These are phyloP conservation scores for Nansenia antarctica DNA, from an alignment of 2,113 vertebrate species.

Conservation along the genomic window DNA sequence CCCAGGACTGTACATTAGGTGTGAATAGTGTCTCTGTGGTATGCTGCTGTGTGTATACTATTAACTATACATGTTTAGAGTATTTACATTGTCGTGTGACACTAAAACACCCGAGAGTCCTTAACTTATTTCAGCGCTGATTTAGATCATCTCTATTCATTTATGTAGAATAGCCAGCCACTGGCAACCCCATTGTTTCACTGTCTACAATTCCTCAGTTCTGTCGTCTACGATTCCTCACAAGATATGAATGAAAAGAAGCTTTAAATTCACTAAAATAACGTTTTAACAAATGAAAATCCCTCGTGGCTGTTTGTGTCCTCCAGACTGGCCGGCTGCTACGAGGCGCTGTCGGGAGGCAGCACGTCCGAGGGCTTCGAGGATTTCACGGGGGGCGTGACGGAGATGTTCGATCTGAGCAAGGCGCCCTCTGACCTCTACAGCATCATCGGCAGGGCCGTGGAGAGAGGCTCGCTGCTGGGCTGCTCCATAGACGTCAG, in stretches of 20 bases:
- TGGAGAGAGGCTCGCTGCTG: constrained; percentile 89
- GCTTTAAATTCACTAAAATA: no score
- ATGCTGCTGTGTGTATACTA: no score
- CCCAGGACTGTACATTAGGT: no score
- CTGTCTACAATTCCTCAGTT: no score
- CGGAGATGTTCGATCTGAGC: constrained; percentile 86
- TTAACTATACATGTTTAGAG: no score
- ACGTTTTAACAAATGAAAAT: no score
- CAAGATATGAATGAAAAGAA: no score
- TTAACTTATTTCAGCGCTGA: not conserved
- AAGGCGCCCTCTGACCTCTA: constrained; percentile 84
- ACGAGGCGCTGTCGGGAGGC: constrained; percentile 90
- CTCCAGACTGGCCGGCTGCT: constrained; percentile 86
- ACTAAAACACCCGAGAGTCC: no score
- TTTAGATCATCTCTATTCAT: not conserved
- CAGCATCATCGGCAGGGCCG: constrained; percentile 84
- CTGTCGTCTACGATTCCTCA: no score
- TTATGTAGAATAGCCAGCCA: no score
- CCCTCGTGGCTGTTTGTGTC: not conserved
- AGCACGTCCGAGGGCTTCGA: constrained; percentile 94
- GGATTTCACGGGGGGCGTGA: constrained; percentile 94
- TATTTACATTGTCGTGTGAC: not conserved
- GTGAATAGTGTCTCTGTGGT: not conserved
- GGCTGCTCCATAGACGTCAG: constrained; percentile 95
- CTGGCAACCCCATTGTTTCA: no score